Evolutionary conservation across 2,113 vertebrate genomes (phyloP).

Genomic region (Poeciliopsis prolifica): DNA sequence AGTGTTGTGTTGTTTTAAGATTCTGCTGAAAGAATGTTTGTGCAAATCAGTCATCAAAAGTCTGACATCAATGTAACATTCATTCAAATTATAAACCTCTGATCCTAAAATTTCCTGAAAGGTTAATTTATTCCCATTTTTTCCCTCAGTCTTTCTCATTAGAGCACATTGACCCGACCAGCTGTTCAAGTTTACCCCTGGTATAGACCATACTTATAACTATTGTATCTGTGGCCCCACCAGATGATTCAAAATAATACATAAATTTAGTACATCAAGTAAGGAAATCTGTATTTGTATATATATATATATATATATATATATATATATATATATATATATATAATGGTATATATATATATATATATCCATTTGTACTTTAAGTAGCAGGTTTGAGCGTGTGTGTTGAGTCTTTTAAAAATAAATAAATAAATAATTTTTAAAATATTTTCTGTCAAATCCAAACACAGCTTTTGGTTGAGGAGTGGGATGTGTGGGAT

Average conservation of each 20-base stretch:
- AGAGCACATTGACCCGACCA: neutral
- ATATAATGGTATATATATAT: no score
- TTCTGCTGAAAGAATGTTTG: neutral
- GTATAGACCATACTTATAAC: neutral
- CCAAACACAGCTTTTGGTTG: no score
- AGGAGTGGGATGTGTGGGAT: no score
- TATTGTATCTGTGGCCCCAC: neutral
- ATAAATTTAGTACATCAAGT: neutral
- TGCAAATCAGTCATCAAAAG: neutral
- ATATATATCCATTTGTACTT: neutral
- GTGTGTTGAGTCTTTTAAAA: neutral
- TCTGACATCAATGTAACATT: neutral
- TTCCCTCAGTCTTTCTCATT: neutral
- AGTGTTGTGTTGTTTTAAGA: neutral
- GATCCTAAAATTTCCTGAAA: neutral
- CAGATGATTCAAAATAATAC: neutral
- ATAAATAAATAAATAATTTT: no score
- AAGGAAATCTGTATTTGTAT: neutral
- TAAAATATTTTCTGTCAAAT: neutral
- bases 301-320: no score
- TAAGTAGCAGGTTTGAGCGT: neutral
- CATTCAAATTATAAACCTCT: neutral
- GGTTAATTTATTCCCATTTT: neutral
- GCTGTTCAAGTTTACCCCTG: neutral
- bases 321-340: no score